Conservation (phyloP, 2,113 vertebrate genomes). For the Taurulus bubalis region DNA sequence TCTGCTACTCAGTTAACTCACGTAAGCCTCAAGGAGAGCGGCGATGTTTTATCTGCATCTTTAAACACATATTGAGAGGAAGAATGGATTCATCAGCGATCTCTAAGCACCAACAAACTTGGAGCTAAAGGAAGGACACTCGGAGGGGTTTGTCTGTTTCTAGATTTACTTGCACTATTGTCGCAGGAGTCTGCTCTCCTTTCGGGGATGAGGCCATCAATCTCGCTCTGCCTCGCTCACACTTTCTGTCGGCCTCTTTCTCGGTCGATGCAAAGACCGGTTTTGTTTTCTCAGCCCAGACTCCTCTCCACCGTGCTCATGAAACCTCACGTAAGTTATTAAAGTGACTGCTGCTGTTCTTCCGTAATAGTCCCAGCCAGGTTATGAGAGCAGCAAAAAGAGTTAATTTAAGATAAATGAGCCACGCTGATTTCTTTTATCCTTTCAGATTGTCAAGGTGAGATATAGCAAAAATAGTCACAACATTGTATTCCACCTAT, state of each 20-base stretch:
- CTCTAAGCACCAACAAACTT: not conserved
- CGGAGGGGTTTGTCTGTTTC: constrained; percentile 32
- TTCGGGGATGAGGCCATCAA: constrained; percentile 55
- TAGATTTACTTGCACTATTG: constrained; percentile 48
- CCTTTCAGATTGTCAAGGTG: not conserved
- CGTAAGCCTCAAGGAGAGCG: not conserved
- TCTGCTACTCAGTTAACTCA: too few relatives aligned
- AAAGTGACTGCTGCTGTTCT: not conserved
- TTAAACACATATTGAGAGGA: not conserved
- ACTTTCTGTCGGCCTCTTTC: constrained; percentile 28
- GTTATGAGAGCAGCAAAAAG: not conserved
- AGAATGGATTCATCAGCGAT: not conserved
- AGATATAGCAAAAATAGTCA: not conserved
- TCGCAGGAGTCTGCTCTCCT: constrained; percentile 37
- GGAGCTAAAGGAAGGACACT: constrained; percentile 20
- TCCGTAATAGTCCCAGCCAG: not conserved
- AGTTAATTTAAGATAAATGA: not conserved
- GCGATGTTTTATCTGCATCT: not conserved
- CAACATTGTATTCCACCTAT: constrained; percentile 35
- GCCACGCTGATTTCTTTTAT: not conserved
- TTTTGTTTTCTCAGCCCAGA: constrained; percentile 32
- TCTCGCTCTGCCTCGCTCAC: constrained; percentile 53
- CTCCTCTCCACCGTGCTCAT: not conserved
- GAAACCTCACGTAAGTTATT: constrained; percentile 4
- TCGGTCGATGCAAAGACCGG: constrained; percentile 46